These are phyloP conservation scores for Chaetophractus vellerosus DNA, from an alignment of 2,797 vertebrate species.

Conservation along the genomic window DNA sequence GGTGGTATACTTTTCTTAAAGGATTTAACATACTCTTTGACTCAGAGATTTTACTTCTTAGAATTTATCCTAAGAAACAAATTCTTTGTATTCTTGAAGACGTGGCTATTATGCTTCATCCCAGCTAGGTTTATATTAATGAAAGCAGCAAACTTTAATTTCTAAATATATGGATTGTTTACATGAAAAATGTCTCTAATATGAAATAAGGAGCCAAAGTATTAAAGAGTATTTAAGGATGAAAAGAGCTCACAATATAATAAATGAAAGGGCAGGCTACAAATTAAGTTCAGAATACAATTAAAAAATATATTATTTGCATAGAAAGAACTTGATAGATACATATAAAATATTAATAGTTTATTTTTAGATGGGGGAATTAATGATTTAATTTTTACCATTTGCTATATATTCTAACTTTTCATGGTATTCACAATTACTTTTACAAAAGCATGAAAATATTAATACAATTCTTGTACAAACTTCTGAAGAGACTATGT, in stretches of 20 bases:
- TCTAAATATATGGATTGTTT: not conserved
- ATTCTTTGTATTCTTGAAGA: not conserved
- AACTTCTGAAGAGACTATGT: not conserved
- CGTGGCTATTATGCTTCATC: not conserved
- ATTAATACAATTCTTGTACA: not conserved
- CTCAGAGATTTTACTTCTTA: not conserved
- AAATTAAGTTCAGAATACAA: not conserved
- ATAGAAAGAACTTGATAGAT: not conserved
- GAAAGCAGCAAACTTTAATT: not conserved
- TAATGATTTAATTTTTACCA: not conserved
- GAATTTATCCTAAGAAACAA: slow-evolving; percentile 10
- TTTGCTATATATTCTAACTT: not conserved
- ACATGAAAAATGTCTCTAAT: not conserved
- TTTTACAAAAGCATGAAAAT: not conserved
- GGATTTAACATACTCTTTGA: not conserved
- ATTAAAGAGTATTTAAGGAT: not conserved
- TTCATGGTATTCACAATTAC: not conserved
- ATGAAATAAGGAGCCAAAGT: not conserved
- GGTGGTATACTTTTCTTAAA: not conserved
- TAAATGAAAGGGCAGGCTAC: not conserved
- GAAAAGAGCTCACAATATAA: not conserved
- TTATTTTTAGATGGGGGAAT: not conserved
- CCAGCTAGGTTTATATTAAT: not conserved
- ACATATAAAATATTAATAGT: not conserved
- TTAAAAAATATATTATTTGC: not conserved